Evolutionary conservation across 2,113 vertebrate species (phyloP), one percentile per base, ranked within the genome.

Genomic region (Brachionichthys hirsutus): DNA sequence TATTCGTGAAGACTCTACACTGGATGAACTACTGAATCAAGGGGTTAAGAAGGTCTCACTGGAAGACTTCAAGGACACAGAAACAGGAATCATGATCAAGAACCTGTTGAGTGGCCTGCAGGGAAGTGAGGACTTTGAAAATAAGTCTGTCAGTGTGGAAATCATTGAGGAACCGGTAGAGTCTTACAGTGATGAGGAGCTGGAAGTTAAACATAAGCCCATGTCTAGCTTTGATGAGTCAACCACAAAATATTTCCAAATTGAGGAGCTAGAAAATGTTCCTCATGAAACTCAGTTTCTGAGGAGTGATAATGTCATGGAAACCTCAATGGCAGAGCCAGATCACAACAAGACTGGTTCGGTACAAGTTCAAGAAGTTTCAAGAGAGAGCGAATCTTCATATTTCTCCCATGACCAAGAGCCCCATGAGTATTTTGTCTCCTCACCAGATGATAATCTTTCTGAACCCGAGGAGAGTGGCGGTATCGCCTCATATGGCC

Each of bases 361-460:
- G 67, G 87, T 79, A 20, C 78, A 65, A 6, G 78, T 87, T 44
- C 75, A 85, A 15, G 88, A 90, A 4, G 54, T 77, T 47, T 80
- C 75, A 9, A 85, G 54, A 73, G 86, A 89, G 42, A 70, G 51
- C 12, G 84, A 83, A 48, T 67, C 62, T 57, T 62, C 87, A 15
- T 83, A 80, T 69, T 84, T 82, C 45, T 93, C 74, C 77, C 86
- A 15, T 67, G 92, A 79, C 59, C 84, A 89, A 45, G 94, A 96
- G 75, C 89, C 92, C 15, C 62, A 71, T 16, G 94, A 94, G 45
- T 98, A 98, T 67, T 96, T 94, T 67, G 95, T 98, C 51, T 98
- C 95, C 3, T 94, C 93, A 45, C 96, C 97, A 1, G 95, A 98
- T 54, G 95, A 97, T n/a, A 86, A 89, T 60, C 78, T 93, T 2